Evolutionary conservation across 2,797 vertebrate species (phyloP), one percentile per base, ranked within the genome.

Genomic region (Anomalospiza imberbis): DNA sequence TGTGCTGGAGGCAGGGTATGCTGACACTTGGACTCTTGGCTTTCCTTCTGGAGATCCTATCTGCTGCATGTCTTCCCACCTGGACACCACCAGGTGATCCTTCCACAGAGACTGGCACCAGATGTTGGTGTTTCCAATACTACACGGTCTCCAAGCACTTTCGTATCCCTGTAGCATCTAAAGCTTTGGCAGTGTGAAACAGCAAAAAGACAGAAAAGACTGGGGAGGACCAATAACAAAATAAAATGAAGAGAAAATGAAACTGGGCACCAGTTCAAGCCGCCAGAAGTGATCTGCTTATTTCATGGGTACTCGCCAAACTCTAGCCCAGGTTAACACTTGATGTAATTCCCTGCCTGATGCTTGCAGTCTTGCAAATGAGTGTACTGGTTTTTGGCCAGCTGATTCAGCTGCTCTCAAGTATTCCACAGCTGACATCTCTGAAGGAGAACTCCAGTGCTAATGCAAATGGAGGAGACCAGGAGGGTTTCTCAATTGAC

Each of bases 71-170:
- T 40, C 40, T 70, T 91, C 29, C 29, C 42, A 79, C 22, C 10
- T 47, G 34, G 61, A 55, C 31, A 25, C 12, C 21, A 14, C 11
- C 13, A 21, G 7, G 14, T 42, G 17, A 34, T 18, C 17, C n/a
- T 53, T 78, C 34, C 38, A 75, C 34, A 63, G 40, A 84, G 13
- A 31, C 36, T 44, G 29, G 54, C 51, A 72, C 24, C 25, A 53
- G 17, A 42, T 42, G 34, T 0, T 2, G 9, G 19, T 48, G 11
- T 44, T 93, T 74, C 42, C 63, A 48, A 26, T 15, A 70, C 17
- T 0, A 0, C 0, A 0, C 1, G 12, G 24, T 67, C 26, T 67
- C 44, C 12, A 53, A 72, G 50, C 21, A 22, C 28, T 63, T 55
- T 29, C 0, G 0, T 58, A 47, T 58, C 22, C 26, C 20, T 28